Base-by-base conservation (phyloP, 2,113 vertebrate species). In the Psephotus haematonotus region DNA sequence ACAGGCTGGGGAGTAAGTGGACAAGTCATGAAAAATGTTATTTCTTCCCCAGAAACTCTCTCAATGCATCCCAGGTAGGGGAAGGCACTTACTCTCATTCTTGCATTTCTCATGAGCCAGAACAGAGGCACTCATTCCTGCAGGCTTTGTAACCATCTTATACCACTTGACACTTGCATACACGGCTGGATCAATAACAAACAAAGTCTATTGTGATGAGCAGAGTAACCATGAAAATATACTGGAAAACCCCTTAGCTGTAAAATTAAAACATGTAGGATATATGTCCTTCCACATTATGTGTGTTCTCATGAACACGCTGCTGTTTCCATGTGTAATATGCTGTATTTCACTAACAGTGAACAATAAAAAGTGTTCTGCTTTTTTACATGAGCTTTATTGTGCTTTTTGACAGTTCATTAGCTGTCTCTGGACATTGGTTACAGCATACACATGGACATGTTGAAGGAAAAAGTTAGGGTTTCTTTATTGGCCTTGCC, bases 281-380 rank as follows among this genome's bases (percentile, higher is more conserved):
- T 88, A 52, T 18, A 62, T 0, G 4, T 68, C 82, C 90, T 95
- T 90, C 84, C 65, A 47, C n/a, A 50, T 19, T 53, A 17, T 14
- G 81, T 89, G 79, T 85, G 84, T 92, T 93, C 44, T 1, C 82
- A 82, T 82, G 90, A 96, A 55, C 7, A 31, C 70, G 88, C 82
- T 2, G n/a, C 65, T 84, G 41, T 89, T 95, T 88, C 95, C 17
- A 13, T 64, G 80, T 91, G 92, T 70, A 80, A 74, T 55, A 93
- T 1, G 20, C 53, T 98, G 90, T 90, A 83, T 89, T 96, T 95
- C 85, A 65, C 83, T 88, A 88, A 92, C 53, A 80, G 92, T 79
- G 74, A 95, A 95, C 79, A 98, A 98, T 98, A 98, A 98, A 97
- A 92, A 95, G 64, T 46, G 35, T 92, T 93, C 43, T 88, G 92